phyloP scores from a whole-genome alignment of 2,113 vertebrate species.

The Coregonus clupeaformis region DNA sequence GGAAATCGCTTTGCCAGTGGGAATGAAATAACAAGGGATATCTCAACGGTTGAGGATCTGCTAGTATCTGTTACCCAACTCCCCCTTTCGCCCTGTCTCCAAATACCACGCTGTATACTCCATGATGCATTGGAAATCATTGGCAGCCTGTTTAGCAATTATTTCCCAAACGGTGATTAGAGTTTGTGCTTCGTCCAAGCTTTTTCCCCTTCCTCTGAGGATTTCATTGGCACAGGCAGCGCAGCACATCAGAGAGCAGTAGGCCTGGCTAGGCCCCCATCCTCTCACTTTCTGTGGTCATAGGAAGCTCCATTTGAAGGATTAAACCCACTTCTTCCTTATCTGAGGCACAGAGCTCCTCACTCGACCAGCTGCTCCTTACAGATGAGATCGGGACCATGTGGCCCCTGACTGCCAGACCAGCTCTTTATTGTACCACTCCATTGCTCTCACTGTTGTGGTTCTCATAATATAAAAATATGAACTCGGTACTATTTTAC shows the following conservation, averaged over 20 bases:
- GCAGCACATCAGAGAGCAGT: slow-evolving; percentile 21
- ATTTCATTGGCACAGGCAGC: slow-evolving; percentile 37
- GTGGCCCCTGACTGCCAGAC: slow-evolving; percentile 34
- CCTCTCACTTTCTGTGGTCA: slow-evolving; percentile 42
- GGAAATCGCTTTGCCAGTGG: slow-evolving; percentile 19
- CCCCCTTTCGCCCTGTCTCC: slow-evolving; percentile 19
- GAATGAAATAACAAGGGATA: slow-evolving; percentile 12
- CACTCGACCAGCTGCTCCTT: slow-evolving; percentile 47
- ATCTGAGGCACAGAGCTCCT: slow-evolving; percentile 50
- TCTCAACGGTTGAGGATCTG: slow-evolving; percentile 4
- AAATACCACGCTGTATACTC: neutral
- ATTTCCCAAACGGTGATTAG: slow-evolving; percentile 42
- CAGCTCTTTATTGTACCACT: slow-evolving; percentile 38
- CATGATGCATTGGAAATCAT: slow-evolving; percentile 30
- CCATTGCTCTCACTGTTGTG: slow-evolving; percentile 24
- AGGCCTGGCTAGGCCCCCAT: slow-evolving; percentile 10
- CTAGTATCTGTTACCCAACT: slow-evolving; percentile 12
- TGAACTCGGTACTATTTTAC: slow-evolving; percentile 26
- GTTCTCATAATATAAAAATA: slow-evolving; percentile 33
- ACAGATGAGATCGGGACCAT: slow-evolving; percentile 55
- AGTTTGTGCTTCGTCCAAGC: slow-evolving; percentile 13
- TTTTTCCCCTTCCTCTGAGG: slow-evolving; percentile 21
- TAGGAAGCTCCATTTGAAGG: slow-evolving; percentile 51
- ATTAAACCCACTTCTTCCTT: slow-evolving; percentile 52
- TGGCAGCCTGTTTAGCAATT: slow-evolving; percentile 36